These are phyloP conservation scores for Halichoerus grypus DNA, from an alignment of 2,113 vertebrate species.

Conservation along the genomic window DNA sequence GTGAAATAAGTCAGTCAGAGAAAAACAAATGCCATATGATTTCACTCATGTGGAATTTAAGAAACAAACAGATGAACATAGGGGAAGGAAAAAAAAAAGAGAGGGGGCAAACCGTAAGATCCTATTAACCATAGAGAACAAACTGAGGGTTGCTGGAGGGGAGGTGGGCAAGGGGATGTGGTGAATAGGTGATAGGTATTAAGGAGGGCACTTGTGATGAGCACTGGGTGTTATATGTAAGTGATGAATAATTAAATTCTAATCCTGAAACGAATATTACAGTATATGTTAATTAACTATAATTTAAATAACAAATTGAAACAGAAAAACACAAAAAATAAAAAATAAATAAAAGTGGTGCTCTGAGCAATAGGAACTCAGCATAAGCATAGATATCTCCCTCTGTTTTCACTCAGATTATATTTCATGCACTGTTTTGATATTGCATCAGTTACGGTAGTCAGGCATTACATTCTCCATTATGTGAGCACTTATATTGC, in stretches of 20 bases:
- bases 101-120: not conserved
- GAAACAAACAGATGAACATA: not conserved
- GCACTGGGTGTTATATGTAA: not conserved
- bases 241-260: not conserved
- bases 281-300: not conserved
- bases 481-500: conserved; percentile 26
- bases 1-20: not conserved
- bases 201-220: not conserved
- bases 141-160: not conserved
- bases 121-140: not conserved
- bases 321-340: not conserved
- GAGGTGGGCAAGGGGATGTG: not conserved
- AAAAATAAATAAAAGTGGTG: not conserved
- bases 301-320: not conserved
- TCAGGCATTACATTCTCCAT: conserved; percentile 51
- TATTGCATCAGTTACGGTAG: conserved; percentile 53
- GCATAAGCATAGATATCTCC: not conserved
- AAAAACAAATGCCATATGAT: not conserved
- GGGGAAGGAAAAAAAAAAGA: not conserved
- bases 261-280: not conserved
- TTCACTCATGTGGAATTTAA: not conserved
- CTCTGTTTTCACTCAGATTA: conserved; percentile 66
- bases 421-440: conserved; percentile 70
- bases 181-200: not conserved
- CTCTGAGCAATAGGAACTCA: not conserved